phyloP scores from a whole-genome alignment of 2,888 invertebrate genomes.

The Ormyrus labotus region DNA sequence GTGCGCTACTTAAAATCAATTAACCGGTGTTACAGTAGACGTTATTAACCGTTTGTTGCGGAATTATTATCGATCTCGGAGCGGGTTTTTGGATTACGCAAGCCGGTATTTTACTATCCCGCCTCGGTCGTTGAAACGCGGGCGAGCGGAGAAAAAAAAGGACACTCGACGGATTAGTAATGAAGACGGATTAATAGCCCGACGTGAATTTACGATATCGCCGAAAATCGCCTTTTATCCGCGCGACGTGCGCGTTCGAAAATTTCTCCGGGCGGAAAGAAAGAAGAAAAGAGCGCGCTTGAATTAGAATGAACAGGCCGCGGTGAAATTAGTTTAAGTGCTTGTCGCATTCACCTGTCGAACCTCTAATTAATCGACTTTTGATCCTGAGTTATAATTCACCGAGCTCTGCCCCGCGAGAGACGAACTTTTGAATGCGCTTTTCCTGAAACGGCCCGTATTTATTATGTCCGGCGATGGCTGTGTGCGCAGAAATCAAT shows the following conservation, averaged over 20 bases:
- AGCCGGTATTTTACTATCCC: background rate
- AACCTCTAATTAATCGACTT: slow-evolving; percentile 47
- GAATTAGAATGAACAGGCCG: slow-evolving; percentile 1
- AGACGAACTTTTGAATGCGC: slow-evolving; percentile 22
- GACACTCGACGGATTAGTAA: slow-evolving; percentile 6
- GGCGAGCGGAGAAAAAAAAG: background rate
- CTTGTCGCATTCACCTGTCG: slow-evolving; percentile 50
- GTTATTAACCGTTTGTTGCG: slow-evolving; percentile 19
- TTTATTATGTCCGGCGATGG: background rate
- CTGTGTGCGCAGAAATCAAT: background rate
- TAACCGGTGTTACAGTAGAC: slow-evolving; percentile 8
- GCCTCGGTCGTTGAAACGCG: background rate
- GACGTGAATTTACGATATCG: slow-evolving; percentile 9
- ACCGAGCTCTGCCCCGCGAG: background rate
- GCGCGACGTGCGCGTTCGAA: background rate
- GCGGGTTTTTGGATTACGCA: slow-evolving; percentile 9
- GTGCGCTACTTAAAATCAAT: slow-evolving; percentile 45
- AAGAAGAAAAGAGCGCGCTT: background rate
- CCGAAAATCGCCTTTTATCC: slow-evolving; percentile 12
- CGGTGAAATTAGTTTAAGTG: slow-evolving; percentile 39
- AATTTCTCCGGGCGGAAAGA: slow-evolving; percentile 18
- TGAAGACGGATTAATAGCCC: slow-evolving; percentile 33
- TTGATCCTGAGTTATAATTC: slow-evolving; percentile 24
- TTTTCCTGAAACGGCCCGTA: slow-evolving; percentile 10
- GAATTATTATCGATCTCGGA: background rate